Base-by-base conservation (phyloP, 35 echinoderm and acorn worm species). In the Strongylocentrotus purpuratus region DNA sequence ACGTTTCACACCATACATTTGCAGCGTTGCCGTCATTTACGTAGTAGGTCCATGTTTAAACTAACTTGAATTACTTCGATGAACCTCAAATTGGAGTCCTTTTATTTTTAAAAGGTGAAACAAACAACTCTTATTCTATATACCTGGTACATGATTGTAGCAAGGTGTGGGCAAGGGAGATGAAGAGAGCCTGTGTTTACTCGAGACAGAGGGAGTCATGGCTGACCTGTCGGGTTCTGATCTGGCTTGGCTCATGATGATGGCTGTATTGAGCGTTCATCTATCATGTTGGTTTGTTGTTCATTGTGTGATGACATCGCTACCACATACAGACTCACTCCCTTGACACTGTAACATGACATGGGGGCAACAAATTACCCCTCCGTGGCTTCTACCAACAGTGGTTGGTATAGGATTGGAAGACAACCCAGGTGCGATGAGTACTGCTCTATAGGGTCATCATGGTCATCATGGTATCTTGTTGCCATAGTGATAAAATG, bases 201-300 rank as follows among this genome's bases (percentile, higher is more conserved):
- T 78, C 65, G 65, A 78, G 25, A 78, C 65, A 78, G 22, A 78
- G 20, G 20, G 22, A 78, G 22, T n/a, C 22, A 28, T 78, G 65
- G 22, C 7, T 28, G 65, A 78, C 65, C 65, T 78, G 65, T 78
- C 65, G 65, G 20, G 65, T 7, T 78, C 4, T 78, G 65, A 78
- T 78, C 65, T 78, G 65, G 65, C 65, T 78, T 78, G 65, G 65
- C 65, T 78, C 65, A 78, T 78, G 65, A 78, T 78, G 65, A 22
- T 78, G 65, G 65, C 22, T n/a, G 28, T 78, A n/a, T 78, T 78
- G 65, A 78, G 65, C 65, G 65, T 78, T 78, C 65, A 78, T 78
- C 25, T 22, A 78, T 78, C 65, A 78, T 78, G 65, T 78, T 78
- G 22, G 22, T 28, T 78, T 78, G 22, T 78, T 78, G 65, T 78